A percentile compares a stretch with the other conserved stretches of the same genome.
phyloP scores from a whole-genome alignment of 2,888 invertebrate species.

The Lampropteryx suffumata region DNA sequence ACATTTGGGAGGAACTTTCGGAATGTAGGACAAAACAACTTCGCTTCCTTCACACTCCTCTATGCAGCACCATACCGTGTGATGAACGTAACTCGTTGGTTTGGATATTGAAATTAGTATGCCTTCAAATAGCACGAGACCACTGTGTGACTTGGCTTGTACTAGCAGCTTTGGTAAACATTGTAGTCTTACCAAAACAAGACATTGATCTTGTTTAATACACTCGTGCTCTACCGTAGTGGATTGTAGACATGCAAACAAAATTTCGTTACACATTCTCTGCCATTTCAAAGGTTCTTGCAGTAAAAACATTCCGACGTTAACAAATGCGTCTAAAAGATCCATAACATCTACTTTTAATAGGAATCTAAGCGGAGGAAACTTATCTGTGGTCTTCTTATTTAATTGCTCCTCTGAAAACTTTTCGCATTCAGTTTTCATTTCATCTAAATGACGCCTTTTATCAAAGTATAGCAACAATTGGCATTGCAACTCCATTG shows the following conservation, averaged over 20 bases:
- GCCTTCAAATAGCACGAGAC: conserved; percentile 55
- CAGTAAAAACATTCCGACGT: conserved; percentile 53
- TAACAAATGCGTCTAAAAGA: conserved; percentile 54
- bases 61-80: conserved; percentile 75
- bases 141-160: conserved; percentile 47
- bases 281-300: conserved; percentile 63
- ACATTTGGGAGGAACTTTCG: conserved; percentile 67
- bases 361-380: conserved; percentile 61
- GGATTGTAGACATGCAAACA: conserved; percentile 60
- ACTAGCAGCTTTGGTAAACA: conserved; percentile 48
- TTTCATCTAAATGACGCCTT: conserved; percentile 52
- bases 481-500: conserved; percentile 56
- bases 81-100: conserved; percentile 59
- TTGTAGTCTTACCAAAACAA: conserved; percentile 56
- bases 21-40: conserved; percentile 62
- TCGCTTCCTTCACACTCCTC: conserved; percentile 74
- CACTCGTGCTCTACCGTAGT: conserved; percentile 39
- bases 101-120: conserved; percentile 58
- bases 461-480: conserved; percentile 68
- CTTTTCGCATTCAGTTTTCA: conserved; percentile 52
- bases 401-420: conserved; percentile 50
- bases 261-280: conserved; percentile 55
- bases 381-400: conserved; percentile 48
- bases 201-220: conserved; percentile 54
- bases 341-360: conserved; percentile 67